Conservation (phyloP, 2,113 vertebrate genomes). For the Uria aalge region DNA sequence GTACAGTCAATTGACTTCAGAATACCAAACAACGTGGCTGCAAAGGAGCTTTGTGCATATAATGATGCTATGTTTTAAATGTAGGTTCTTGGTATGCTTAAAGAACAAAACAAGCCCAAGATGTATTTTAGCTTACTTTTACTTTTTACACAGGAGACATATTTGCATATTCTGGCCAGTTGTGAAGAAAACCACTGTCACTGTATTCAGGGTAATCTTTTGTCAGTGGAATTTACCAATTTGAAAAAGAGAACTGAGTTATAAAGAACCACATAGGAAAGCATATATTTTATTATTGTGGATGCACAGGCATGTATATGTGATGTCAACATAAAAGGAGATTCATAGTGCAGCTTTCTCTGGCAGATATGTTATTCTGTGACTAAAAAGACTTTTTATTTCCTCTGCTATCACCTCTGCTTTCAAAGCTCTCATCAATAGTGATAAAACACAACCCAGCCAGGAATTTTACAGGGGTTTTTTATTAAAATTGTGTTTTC, state of each 20-base stretch:
- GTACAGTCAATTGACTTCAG: neutral
- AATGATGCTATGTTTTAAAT: slow-evolving; percentile 20
- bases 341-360: neutral
- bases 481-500: slow-evolving; percentile 9
- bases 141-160: neutral
- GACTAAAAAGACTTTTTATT: slow-evolving; percentile 31
- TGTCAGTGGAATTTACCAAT: neutral
- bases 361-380: neutral
- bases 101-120: neutral
- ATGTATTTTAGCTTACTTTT: neutral
- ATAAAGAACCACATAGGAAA: neutral
- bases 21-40: neutral
- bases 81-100: neutral
- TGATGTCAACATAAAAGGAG: slow-evolving; percentile 18
- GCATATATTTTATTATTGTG: slow-evolving; percentile 39
- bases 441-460: neutral
- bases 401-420: neutral
- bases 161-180: neutral
- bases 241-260: slow-evolving; percentile 42
- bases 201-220: neutral
- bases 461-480: slow-evolving; percentile 3
- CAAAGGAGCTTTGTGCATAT: neutral
- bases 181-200: neutral
- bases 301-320: neutral
- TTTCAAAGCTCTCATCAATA: neutral